Base-by-base conservation (phyloP, 2,113 vertebrate genomes). In the Pseudopipra pipra region DNA sequence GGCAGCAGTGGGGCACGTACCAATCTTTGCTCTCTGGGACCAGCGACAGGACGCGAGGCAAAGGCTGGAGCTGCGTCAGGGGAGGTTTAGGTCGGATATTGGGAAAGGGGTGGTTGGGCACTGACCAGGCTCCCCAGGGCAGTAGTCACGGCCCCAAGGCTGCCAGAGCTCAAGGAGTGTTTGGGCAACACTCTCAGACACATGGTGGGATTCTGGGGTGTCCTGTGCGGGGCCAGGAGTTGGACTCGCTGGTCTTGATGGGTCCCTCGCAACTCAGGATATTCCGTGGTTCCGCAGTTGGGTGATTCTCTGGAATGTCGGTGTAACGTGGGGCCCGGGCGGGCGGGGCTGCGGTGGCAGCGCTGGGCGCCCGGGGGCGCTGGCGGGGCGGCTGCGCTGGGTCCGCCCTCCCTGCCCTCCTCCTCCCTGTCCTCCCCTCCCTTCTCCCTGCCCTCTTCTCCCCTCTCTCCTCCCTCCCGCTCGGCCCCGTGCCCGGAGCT, bases 301-400 rank as follows among this genome's bases (percentile, higher is more conserved):
- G 8, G 17, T 1, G 37, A 12, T 12, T 25, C 25, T 5, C 14
- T 3, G 43, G 3, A 6, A 16, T 7, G 8, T 1, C 43, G 1
- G 21, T 0, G 35, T 0, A 27, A 6, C 24, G 23, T 0, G 20
- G 5, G 39, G 33, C 27, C 2, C 47, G 30, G 23, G n/a, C n/a
- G n/a, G n/a, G 51, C 28, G n/a, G 28, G 6, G 55, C 56, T 9
- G 85, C 75, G 16, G 41, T 14, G 85, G 49, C n/a, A 16, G 41
- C n/a, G 8, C 30, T 15, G 10, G 4, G 5, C 67, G 35, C 30
- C 85, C 72, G 75, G 66, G 75, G 66, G 66, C 75, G 31, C 47
- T 23, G 9, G n/a, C 22, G 55, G 56, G 31, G 55, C 18, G 33
- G 14, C 11, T 51, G 31, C 14, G 1, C 46, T 8, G 9, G 10